Conservation (phyloP, 2,888 invertebrate species). For the Lycaena phlaeas region DNA sequence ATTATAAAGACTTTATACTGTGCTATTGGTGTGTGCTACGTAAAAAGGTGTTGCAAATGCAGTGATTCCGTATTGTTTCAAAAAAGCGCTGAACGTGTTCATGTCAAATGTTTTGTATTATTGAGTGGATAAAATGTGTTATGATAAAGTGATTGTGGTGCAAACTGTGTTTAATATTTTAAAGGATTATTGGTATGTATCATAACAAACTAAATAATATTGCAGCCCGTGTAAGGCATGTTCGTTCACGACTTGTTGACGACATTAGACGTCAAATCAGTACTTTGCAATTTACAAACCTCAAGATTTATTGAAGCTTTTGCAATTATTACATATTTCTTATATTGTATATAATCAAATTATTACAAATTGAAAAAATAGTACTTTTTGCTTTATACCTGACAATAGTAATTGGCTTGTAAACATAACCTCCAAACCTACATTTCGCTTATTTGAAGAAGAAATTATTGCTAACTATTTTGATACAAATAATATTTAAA, state of each 20-base stretch:
- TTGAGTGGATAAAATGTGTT: conserved; percentile 35
- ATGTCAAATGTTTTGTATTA: conserved; percentile 48
- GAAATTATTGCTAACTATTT: too few species aligned
- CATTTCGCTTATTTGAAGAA: too few species aligned
- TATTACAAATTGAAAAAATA: not conserved
- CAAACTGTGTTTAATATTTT: conserved; percentile 27
- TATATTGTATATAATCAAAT: not conserved
- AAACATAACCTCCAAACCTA: conserved; percentile 68
- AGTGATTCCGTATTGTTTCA: conserved; percentile 19
- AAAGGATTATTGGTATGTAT: conserved; percentile 33
- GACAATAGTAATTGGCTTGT: conserved; percentile 33
- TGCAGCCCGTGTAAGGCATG: too few species aligned
- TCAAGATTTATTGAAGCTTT: not conserved
- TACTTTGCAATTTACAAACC: too few species aligned
- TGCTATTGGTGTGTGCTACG: conserved; percentile 9
- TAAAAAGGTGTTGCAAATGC: conserved; percentile 18
- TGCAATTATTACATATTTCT: not conserved
- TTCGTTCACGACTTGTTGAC: conserved; percentile 1
- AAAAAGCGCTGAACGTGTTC: conserved; percentile 46
- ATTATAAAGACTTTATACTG: not conserved
- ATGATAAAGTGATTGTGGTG: conserved; percentile 30
- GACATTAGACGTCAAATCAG: conserved; percentile 1
- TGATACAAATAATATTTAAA: not conserved
- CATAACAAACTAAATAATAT: conserved; percentile 21
- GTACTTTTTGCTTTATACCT: not conserved